Conservation (phyloP, 2,113 vertebrate genomes). For the Rafetus swinhoei region DNA sequence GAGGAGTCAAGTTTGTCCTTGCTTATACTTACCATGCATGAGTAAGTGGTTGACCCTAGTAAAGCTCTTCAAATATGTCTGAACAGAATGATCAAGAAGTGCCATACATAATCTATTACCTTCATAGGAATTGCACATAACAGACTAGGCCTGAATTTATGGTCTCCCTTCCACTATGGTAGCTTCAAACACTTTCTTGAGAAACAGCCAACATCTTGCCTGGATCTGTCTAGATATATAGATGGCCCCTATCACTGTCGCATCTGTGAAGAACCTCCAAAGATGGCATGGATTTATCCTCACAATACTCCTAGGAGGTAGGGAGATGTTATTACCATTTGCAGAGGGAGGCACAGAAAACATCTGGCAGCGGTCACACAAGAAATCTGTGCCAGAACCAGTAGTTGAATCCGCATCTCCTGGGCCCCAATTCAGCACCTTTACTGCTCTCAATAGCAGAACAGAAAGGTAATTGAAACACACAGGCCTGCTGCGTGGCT, state of each 20-base stretch:
- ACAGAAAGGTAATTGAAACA: neutral
- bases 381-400: neutral
- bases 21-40: accelerated
- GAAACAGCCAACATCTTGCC: no score
- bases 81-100: neutral
- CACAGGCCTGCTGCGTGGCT: no score
- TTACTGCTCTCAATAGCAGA: neutral
- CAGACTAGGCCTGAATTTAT: neutral
- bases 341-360: neutral
- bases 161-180: neutral
- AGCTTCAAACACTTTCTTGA: neutral
- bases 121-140: neutral
- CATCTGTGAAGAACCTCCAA: neutral
- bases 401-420: neutral
- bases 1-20: neutral
- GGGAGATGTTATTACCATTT: neutral
- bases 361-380: neutral
- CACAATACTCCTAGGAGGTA: neutral
- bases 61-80: neutral
- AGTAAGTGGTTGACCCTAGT: neutral
- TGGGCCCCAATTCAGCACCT: neutral
- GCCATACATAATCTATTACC: neutral
- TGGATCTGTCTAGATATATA: neutral
- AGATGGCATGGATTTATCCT: neutral
- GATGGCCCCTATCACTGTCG: no score